Evolutionary conservation across 2,888 invertebrate species (phyloP).

Genomic region (Apotomis capreana): DNA sequence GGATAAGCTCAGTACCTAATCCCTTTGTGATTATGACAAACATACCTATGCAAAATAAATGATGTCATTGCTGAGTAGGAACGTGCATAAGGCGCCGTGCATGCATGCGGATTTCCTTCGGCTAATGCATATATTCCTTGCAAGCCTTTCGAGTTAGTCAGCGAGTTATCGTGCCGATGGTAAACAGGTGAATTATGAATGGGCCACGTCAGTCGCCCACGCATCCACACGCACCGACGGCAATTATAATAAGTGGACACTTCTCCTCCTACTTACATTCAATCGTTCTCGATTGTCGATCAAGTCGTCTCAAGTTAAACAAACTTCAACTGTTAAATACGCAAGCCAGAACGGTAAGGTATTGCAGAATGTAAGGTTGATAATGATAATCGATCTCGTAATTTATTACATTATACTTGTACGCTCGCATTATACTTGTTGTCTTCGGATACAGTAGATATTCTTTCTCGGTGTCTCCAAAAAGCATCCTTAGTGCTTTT

Average conservation of each 20-base stretch:
- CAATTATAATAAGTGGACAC: constrained; percentile 43
- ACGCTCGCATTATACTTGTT: not conserved
- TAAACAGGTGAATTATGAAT: constrained; percentile 73
- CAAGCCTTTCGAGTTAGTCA: constrained; percentile 72
- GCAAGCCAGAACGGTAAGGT: not conserved
- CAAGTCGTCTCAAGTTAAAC: constrained; percentile 35
- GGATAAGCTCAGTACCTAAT: constrained; percentile 38
- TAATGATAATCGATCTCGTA: not conserved
- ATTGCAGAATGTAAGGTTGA: not conserved
- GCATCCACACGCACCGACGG: constrained; percentile 36
- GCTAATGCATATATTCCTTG: constrained; percentile 73
- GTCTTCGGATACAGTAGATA: not conserved
- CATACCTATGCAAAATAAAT: constrained; percentile 66
- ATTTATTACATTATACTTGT: not conserved
- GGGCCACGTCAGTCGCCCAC: constrained; percentile 65
- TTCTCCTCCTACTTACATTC: constrained; percentile 41
- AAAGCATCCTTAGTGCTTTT: not conserved
- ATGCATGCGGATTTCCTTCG: constrained; percentile 81
- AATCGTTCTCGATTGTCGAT: constrained; percentile 37
- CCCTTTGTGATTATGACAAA: constrained; percentile 54
- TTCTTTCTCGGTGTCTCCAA: too few relatives aligned
- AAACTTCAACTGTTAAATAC: constrained; percentile 31
- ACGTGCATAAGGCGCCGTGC: constrained; percentile 65
- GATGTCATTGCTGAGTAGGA: constrained; percentile 71
- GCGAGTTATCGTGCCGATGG: constrained; percentile 46